Conservation (phyloP, 1,140 invertebrate species). For the Caenorhabditis tropicalis region DNA sequence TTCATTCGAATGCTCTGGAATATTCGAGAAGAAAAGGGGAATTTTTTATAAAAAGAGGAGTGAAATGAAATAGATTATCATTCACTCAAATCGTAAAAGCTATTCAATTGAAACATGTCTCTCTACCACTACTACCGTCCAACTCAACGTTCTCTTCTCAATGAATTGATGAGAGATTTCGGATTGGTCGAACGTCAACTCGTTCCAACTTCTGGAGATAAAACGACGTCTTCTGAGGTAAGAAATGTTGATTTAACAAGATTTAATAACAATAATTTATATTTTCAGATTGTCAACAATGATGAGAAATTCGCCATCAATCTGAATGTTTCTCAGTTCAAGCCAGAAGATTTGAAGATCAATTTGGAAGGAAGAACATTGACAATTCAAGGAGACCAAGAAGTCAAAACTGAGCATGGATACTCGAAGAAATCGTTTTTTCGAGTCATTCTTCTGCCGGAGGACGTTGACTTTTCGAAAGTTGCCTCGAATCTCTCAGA, state of each 20-base stretch:
- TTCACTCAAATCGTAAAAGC: background rate
- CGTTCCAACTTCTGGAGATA: background rate
- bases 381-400: slow-evolving; percentile 33
- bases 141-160: background rate
- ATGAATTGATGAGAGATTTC: slow-evolving; percentile 12
- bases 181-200: background rate
- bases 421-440: slow-evolving; percentile 42
- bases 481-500: slow-evolving; percentile 41
- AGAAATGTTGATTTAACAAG: background rate
- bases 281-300: slow-evolving; percentile 25
- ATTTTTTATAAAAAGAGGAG: background rate
- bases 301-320: slow-evolving; percentile 4
- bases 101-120: background rate
- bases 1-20: background rate
- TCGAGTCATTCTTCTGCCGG: slow-evolving; percentile 8
- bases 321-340: slow-evolving; percentile 43
- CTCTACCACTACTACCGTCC: background rate
- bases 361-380: slow-evolving; percentile 44
- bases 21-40: background rate
- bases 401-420: slow-evolving; percentile 26
- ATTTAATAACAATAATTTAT: too few relatives aligned
- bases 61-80: too few relatives aligned
- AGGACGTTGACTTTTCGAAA: slow-evolving; percentile 30
- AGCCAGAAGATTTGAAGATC: slow-evolving; percentile 44
- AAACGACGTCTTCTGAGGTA: background rate